Evolutionary conservation across 2,113 vertebrate genomes (phyloP), one percentile per base, ranked within the genome.

Genomic region (Odontophorus gujanensis): DNA sequence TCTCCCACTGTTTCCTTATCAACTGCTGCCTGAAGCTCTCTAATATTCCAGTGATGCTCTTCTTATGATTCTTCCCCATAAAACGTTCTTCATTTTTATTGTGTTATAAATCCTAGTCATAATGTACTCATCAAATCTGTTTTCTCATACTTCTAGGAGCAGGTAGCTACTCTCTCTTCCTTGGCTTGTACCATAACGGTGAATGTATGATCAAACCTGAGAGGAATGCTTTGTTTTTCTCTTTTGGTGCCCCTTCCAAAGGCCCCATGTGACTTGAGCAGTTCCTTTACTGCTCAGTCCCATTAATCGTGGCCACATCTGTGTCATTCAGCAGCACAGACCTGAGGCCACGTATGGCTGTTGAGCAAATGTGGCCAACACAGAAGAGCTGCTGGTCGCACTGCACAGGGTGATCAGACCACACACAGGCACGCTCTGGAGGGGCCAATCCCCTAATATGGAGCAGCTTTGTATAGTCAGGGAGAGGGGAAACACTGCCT

Each of bases 261-360:
- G 79, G 28, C n/a, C 7, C 30, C 12, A 22, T 12, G 11, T 5
- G 11, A 75, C 32, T 36, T 30, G 19, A 42, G 47, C 55, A 87
- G 68, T 68, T 89, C 25, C 74, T 85, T 92, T 92, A 63, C 65
- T 87, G 81, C 63, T 85, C 38, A 51, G 45, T 7, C 42, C 34
- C 61, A 32, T 85, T 81, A 94, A 95, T 95, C 82, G 81, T 48
- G 93, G 48, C 73, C 72, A 81, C n/a, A 19, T 81, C 89, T 67
- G 72, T 47, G 34, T 81, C 26, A 16, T 58, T 91, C 85, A 65
- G 51, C 53, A 84, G 65, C 38, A 1, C 0, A 66, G 77, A n/a
- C 34, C 87, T 48, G 42, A 68, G 61, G 61, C 47, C 66, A 67
- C 43, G 77, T 3, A 1, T 71, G 24, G 68, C 90, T 78, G 43